Conservation (phyloP, 2,113 vertebrate genomes). For the Numida meleagris region DNA sequence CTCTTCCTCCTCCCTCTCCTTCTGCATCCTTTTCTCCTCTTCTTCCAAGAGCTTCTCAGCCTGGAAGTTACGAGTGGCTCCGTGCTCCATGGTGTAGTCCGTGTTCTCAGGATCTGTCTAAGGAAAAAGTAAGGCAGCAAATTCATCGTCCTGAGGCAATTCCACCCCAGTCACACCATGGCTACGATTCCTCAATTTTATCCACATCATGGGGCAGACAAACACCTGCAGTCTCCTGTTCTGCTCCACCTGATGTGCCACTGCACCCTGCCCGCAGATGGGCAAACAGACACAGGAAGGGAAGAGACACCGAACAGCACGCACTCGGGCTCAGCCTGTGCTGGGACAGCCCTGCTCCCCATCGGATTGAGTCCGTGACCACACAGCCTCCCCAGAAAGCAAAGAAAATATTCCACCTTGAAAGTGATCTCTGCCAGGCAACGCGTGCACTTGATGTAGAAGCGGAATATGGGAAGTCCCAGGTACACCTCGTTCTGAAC, state of each 20-base stretch:
- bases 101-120: slow-evolving; percentile 97
- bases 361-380: accelerated
- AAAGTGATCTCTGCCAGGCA: slow-evolving; percentile 79
- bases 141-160: accelerated
- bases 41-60: slow-evolving; percentile 95
- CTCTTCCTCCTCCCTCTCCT: no score
- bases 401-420: neutral
- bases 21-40: slow-evolving; percentile 93
- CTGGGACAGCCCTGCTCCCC: neutral
- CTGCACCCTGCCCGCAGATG: neutral
- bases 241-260: neutral
- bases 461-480: slow-evolving; percentile 95
- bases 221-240: accelerated
- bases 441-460: slow-evolving; percentile 96
- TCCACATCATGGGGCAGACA: neutral
- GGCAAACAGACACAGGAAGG: accelerated
- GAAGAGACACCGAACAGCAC: accelerated
- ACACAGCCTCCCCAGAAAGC: accelerated
- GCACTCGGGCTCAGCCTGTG: accelerated
- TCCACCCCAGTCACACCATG: neutral
- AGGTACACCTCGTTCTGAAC: slow-evolving; percentile 92
- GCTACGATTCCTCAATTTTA: accelerated
- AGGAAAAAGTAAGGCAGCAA: neutral
- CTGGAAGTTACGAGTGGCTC: slow-evolving; percentile 94
- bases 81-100: slow-evolving; percentile 95